Percentiles rank a stretch among this genome's conserved stretches.
Evolutionary conservation across 2,797 vertebrate genomes (phyloP).

Genomic region (Chelon auratus): DNA sequence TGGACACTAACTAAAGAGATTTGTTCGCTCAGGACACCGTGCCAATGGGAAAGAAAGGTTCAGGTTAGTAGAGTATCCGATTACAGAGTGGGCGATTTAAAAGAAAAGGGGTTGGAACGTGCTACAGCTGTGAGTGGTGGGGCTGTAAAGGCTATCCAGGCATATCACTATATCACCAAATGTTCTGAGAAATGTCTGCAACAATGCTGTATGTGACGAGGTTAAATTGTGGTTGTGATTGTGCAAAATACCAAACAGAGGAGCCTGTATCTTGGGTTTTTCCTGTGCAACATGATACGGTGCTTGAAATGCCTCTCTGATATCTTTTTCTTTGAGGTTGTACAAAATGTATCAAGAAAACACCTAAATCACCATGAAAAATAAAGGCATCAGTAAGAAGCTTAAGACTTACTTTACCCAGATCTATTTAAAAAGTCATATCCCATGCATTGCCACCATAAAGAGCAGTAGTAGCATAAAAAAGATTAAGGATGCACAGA

Average conservation of each 20-base stretch:
- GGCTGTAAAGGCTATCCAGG: slow-evolving; percentile 7
- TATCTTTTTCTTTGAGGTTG: background rate
- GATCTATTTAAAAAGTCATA: slow-evolving; percentile 28
- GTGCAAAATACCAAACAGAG: slow-evolving; percentile 3
- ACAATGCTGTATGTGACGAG: slow-evolving; percentile 7
- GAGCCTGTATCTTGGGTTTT: background rate
- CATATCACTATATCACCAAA: slow-evolving; percentile 39
- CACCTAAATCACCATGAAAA: slow-evolving; percentile 12
- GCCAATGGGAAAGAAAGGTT: slow-evolving; percentile 38
- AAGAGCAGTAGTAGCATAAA: slow-evolving; percentile 3
- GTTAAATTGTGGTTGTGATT: slow-evolving; percentile 1
- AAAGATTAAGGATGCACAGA: slow-evolving; percentile 26
- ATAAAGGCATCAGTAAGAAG: background rate
- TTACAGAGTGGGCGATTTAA: slow-evolving; percentile 52
- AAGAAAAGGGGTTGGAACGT: slow-evolving; percentile 37
- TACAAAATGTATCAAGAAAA: background rate
- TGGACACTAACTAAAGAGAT: slow-evolving; percentile 32
- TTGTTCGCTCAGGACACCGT: slow-evolving; percentile 23
- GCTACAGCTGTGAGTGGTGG: slow-evolving; percentile 32
- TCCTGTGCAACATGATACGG: background rate
- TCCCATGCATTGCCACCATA: slow-evolving; percentile 8
- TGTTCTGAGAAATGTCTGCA: slow-evolving; percentile 19
- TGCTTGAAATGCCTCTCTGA: background rate
- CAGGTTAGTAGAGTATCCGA: slow-evolving; percentile 35
- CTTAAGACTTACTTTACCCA: slow-evolving; percentile 1